Base-by-base conservation (phyloP, 2,888 invertebrate genomes). In the Dendrolimus pini region DNA sequence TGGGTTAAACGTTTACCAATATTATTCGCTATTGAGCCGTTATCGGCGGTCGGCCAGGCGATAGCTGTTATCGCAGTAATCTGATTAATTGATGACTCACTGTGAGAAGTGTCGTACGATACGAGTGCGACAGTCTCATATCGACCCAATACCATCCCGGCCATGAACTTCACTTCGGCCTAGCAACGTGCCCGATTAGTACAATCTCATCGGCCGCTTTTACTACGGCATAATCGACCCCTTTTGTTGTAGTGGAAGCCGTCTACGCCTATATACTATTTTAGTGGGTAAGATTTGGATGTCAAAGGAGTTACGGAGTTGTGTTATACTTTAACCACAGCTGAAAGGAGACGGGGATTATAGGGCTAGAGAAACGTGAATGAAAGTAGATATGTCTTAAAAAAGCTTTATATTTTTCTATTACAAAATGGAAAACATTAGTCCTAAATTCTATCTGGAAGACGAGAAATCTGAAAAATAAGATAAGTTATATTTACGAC, bases 41-140 rank as follows among this genome's bases (percentile, higher is more conserved):
- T 72, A 77, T 74, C 71, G 72, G 65, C 70, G 67, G 66, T 30
- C 70, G 66, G 62, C 65, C 64, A 61, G 62, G 64, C 74, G 82
- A 81, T 84, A 85, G 72, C 70, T 60, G 73, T 75, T 83, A 85
- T 85, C 84, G 75, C 63, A 59, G 66, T 82, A 83, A 86, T 88
- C 83, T 75, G 80, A 83, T 85, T 86, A 85, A 83, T 85, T 82
- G 78, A 75, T 80, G 81, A 83, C 69, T 83, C 83, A 82, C 64
- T 63, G 70, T 65, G 66, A 71, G 65, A 68, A 72, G 67, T 69
- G 74, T 70, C 67, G 68, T 67, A 62, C 67, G 68, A 65, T 68
- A 63, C 67, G 65, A 59, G 61, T 64, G 64, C 68, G 62, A 62
- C 62, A 64, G 72, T 70, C 70, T 66, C 67, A 56, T 74, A 76